phyloP scores from a whole-genome alignment of 2,797 vertebrate genomes.

The Dipus sagitta region DNA sequence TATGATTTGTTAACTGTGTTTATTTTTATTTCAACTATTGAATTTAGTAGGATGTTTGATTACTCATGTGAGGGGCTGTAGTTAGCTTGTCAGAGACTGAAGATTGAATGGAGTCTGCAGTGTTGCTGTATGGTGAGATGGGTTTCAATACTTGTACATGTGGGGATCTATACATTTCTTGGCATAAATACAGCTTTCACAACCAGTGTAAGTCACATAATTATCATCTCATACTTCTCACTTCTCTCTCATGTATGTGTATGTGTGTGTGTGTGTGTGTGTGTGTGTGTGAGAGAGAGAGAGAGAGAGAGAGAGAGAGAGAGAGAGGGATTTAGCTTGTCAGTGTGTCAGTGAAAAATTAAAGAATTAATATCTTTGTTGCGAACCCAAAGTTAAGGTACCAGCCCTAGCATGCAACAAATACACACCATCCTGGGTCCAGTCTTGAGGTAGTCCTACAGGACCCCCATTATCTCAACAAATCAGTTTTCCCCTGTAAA shows the following conservation, averaged over 20 bases:
- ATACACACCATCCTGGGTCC: neutral
- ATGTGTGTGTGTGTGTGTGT: accelerated
- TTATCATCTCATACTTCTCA: neutral
- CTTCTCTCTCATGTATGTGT: no score
- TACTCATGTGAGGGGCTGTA: neutral
- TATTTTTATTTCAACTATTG: neutral
- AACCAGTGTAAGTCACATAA: constrained; percentile 14
- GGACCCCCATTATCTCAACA: neutral
- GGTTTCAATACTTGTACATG: neutral
- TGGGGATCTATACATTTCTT: neutral
- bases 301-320: neutral
- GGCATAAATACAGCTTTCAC: neutral
- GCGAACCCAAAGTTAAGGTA: neutral
- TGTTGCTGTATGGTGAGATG: neutral
- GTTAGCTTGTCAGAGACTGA: neutral
- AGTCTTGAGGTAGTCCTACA: neutral
- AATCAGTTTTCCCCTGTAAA: neutral
- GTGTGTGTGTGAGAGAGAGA: accelerated
- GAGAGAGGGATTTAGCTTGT: neutral
- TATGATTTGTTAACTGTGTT: neutral
- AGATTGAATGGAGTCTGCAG: neutral
- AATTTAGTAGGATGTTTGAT: neutral
- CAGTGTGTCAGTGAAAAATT: neutral
- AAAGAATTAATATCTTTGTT: neutral
- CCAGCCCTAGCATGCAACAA: neutral